Conservation (phyloP, 2,888 invertebrate genomes). For the Phyllotreta cruciferae region DNA sequence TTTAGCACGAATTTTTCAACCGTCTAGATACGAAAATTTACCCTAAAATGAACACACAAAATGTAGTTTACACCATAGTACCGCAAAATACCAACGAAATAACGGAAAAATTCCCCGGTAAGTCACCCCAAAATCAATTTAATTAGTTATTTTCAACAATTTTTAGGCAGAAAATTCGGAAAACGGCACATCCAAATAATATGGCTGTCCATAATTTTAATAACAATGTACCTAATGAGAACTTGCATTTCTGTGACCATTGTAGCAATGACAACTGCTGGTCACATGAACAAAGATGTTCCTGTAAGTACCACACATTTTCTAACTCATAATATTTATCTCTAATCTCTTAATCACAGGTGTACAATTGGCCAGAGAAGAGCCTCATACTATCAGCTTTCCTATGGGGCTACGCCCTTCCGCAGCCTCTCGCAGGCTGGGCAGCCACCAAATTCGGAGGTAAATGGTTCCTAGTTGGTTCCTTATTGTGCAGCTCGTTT, state of each 20-base stretch:
- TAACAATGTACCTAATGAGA: constrained; percentile 3
- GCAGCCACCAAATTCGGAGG: constrained; percentile 77
- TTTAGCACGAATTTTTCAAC: too few relatives aligned
- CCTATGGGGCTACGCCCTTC: constrained; percentile 79
- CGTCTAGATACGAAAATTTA: too few relatives aligned
- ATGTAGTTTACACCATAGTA: too few relatives aligned
- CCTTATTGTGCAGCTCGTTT: constrained; percentile 68
- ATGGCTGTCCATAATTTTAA: constrained; percentile 3
- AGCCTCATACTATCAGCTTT: constrained; percentile 73
- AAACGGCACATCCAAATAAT: constrained; percentile 28
- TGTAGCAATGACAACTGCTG: constrained; percentile 25
- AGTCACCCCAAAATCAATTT: background rate
- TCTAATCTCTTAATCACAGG: constrained; percentile 33
- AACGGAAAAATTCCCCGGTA: too few relatives aligned
- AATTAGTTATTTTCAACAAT: background rate
- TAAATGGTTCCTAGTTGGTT: constrained; percentile 68
- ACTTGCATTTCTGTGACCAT: constrained; percentile 19
- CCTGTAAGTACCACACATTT: constrained; percentile 12
- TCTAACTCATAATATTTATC: too few relatives aligned
- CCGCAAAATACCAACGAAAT: too few relatives aligned
- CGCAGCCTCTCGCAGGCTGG: constrained; percentile 75
- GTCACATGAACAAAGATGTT: constrained; percentile 17
- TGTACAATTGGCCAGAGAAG: constrained; percentile 61
- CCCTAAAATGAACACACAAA: too few relatives aligned
- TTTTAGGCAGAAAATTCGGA: constrained; percentile 25